phyloP scores from a whole-genome alignment of 2,113 vertebrate species.

The Chinchilla lanigera region DNA sequence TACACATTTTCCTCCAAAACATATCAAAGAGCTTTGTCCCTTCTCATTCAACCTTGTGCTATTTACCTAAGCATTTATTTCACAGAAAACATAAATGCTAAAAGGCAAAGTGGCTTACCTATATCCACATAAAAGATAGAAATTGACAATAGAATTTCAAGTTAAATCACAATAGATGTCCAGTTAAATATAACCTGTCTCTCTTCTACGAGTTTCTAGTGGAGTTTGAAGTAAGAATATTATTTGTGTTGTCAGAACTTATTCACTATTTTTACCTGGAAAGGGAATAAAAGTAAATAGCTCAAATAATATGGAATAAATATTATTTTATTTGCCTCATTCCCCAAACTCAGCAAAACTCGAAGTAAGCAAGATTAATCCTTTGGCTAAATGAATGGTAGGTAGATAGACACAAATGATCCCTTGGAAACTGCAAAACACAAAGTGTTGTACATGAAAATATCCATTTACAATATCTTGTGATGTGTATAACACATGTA shows the following conservation, averaged over 20 bases:
- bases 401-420: neutral
- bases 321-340: neutral
- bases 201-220: conserved; percentile 28
- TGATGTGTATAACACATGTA: too few species aligned
- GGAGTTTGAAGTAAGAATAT: neutral
- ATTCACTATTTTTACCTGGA: neutral
- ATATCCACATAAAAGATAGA: neutral
- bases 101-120: neutral
- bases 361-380: neutral
- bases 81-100: conserved; percentile 13
- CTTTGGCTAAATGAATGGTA: neutral
- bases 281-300: neutral
- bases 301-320: neutral
- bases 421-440: neutral
- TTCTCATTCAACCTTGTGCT: neutral
- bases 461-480: neutral
- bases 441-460: neutral
- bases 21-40: neutral
- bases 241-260: neutral
- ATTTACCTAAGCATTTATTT: neutral
- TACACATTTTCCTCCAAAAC: conserved; percentile 48
- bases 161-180: neutral
- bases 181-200: neutral
- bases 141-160: conserved; percentile 39
- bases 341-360: conserved; percentile 9